Conservation (phyloP, 2,888 invertebrate genomes). For the Dryobotodes eremita region DNA sequence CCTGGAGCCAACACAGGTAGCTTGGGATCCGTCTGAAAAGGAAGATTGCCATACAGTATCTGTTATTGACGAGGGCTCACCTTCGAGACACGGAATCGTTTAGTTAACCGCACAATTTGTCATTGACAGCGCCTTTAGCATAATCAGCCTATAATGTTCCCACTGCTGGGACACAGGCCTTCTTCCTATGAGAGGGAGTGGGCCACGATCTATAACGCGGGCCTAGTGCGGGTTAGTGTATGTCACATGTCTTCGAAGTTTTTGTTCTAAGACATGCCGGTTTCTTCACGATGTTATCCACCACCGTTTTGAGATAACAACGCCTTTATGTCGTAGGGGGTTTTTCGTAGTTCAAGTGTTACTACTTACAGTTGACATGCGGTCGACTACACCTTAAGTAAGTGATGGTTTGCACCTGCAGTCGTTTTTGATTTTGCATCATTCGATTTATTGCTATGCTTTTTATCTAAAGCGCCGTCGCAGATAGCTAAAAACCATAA, state of each 20-base stretch:
- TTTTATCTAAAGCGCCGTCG: background rate
- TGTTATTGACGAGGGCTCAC: background rate
- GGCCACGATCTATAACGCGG: too few species aligned
- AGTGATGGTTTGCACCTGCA: background rate
- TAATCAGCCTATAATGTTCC: too few species aligned
- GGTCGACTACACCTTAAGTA: background rate
- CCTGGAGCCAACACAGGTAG: slow-evolving; percentile 95
- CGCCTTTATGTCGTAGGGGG: background rate
- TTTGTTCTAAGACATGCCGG: too few species aligned
- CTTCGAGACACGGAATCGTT: background rate
- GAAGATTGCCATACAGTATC: background rate
- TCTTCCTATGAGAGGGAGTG: too few species aligned
- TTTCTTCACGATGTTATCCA: too few species aligned
- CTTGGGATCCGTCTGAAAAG: slow-evolving; percentile 89
- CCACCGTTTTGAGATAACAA: too few species aligned
- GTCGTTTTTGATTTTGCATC: background rate
- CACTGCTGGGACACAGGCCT: too few species aligned
- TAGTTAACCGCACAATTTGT: background rate
- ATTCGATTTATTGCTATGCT: background rate
- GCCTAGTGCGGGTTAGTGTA: too few species aligned
- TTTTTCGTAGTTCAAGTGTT: background rate
- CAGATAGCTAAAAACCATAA: background rate
- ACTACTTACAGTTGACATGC: background rate
- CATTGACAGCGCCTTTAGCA: background rate
- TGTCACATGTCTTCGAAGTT: too few species aligned